Base-by-base conservation (phyloP, 1,140 invertebrate genomes). In the Thaumetopoea pityocampa region DNA sequence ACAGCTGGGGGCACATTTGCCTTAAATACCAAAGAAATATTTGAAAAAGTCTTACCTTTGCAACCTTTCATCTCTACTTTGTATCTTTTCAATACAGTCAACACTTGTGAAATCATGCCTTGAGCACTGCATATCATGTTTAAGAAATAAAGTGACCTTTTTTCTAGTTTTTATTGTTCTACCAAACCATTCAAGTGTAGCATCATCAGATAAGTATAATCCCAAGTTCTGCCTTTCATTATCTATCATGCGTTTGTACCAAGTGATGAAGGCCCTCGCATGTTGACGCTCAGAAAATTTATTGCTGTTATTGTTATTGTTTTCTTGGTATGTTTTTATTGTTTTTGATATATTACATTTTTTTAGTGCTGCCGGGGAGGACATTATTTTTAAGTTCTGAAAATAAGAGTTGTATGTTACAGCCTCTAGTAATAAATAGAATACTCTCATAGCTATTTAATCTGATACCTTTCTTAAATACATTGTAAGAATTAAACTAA, bases 171-270 rank as follows among this genome's bases (percentile, higher is more conserved):
- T 88, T 1, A 89, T 72, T 16, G 86, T 88, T 29, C 84, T 65
- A 0, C 87, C 88, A 67, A 89, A 89, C 86, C 87, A 89, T 57
- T 89, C 85, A 1, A 89, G 57, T 6, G 79, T 69, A 2, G 82
- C 78, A 56, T 87, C 77, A 49, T 88, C 86, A 10, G 87, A 72
- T 35, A 89, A 51, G 62, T 88, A 88, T 22, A 84, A 47, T 10
- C 57, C 43, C 5, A 85, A 32, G 24, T 76, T 80, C 29, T 74
- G 68, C 7, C 80, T 45, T 23, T 85, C 76, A 60, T 76, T 50
- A 34, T 86, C 85, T 23, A 86, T 65, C 66, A 84, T 69, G 3
- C 55, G 62, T 43, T 71, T 74, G 45, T 73, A 85, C 85, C 85
- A 86, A 30, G 53, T 12, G 19, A 70, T 62, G 36, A 86, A 86